Evolutionary conservation across 2,888 invertebrate species (phyloP).

Genomic region (Stenurella melanura): DNA sequence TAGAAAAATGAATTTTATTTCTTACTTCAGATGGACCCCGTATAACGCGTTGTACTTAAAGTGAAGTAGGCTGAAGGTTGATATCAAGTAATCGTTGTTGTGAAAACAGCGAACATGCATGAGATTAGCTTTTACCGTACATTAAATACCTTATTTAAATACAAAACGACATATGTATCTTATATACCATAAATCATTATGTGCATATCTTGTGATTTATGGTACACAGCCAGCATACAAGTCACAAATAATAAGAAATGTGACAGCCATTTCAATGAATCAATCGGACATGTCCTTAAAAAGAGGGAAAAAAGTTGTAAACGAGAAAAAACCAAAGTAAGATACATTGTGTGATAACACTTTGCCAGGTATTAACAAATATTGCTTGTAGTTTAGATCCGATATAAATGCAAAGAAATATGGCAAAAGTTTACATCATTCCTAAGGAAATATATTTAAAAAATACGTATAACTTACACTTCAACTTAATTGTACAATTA

Average conservation of each 20-base stretch:
- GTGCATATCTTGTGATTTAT: conserved; percentile 26
- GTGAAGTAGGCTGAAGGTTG: neutral
- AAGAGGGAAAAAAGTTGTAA: neutral
- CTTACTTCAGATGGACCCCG: no score
- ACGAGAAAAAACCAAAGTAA: neutral
- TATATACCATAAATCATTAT: conserved; percentile 4
- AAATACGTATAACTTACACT: no score
- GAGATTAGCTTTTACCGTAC: conserved; percentile 29
- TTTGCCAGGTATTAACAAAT: no score
- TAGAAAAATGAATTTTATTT: no score
- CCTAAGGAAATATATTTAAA: no score
- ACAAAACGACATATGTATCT: conserved; percentile 41
- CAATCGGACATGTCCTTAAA: conserved; percentile 24
- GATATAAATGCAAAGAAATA: no score
- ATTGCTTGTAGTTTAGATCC: no score
- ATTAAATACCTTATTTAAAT: conserved; percentile 49
- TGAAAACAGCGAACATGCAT: conserved; percentile 8
- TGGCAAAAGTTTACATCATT: no score
- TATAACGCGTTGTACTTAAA: neutral
- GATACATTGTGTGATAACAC: neutral
- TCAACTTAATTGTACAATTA: no score
- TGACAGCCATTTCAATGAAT: conserved; percentile 4
- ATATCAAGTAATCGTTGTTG: neutral
- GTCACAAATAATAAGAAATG: conserved; percentile 8
- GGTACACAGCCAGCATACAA: neutral